Base-by-base conservation (phyloP, 2,797 vertebrate genomes). In the Neopelma chrysocephalum region DNA sequence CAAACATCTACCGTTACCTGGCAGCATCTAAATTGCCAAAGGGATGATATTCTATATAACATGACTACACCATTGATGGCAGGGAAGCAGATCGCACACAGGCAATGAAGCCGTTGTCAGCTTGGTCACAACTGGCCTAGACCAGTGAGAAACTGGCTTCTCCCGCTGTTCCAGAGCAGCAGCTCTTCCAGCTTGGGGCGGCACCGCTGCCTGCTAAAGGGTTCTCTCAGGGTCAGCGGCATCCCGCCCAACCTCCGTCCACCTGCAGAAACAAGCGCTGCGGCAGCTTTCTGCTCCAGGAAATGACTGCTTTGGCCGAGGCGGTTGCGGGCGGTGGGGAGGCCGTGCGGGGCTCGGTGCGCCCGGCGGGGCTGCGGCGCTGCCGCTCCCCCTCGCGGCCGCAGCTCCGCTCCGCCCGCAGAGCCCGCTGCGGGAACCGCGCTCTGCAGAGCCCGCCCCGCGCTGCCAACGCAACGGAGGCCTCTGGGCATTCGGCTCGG, bases 401-500 rank as follows among this genome's bases (percentile, higher is more conserved):
- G 57, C 11, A 0, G 9, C 2, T 15, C 2, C 11, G 10, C 2
- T 19, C 3, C 38, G 61, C 43, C 29, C 3, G 0, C 40, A 1
- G 4, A 3, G 1, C n/a, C 69, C 21, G 50, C 21, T 4, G 62
- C 29, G 15, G 2, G 12, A 11, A 0, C 38, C 3, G 27, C 14
- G 0, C 1, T 0, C 34, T 7, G 34, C 48, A 1, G 0, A 0
- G 6, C n/a, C 4, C 26, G 3, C 10, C 21, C 19, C 11, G 11
- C 2, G 20, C 7, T 12, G 26, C 23, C 0, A 11, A 12, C 3
- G 26, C 1, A 7, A n/a, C 29, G 6, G 17, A 8, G 29, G 16
- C 4, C 12, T 3, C 26, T 1, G 57, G 16, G 31, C 29, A 0
- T 23, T 38, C 34, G 70, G 34, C 31, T 69, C 6, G 8, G 47